Evolutionary conservation across 2,113 vertebrate genomes (phyloP), one percentile per base, ranked within the genome.

Genomic region (Plestiodon gilberti): DNA sequence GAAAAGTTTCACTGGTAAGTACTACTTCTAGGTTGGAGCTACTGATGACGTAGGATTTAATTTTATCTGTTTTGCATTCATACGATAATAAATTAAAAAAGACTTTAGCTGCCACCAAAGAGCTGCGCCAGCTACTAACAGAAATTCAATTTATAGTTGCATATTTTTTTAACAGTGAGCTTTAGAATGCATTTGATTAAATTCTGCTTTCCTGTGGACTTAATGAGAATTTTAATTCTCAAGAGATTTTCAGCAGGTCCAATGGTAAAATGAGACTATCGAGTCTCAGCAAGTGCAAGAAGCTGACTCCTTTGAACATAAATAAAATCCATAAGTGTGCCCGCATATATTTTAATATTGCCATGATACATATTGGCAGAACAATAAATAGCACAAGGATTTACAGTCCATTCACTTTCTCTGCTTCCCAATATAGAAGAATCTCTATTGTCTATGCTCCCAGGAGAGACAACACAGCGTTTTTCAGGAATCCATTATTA

Each of bases 1-100:
- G 82, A 95, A 93, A 95, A 95, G 95, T 94, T 94, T 90, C 90
- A 92, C 90, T 95, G 95, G 96, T 95, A 96, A 95, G 93, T 81
- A 95, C 93, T 33, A 1, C 61, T 52, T 91, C 89, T 87, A 90
- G 94, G 94, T 93, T 84, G 90, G 55, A 94, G 82, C 71, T 92
- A 95, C 91, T 93, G 90, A 94, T 95, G 92, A 92, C 40, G 57
- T 86, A 88, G 86, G 90, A 95, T 94, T 94, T 94, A 92, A 94
- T 95, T 95, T 94, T 85, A 93, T 89, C 91, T 90, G 1, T 89
- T 92, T 90, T 85, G 89, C 89, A 94, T 93, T 94, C 93, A 84
- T 88, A 78, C 80, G 87, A 93, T 61, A 64, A 92, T 95, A 95
- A 93, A 95, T 93, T 91, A 94, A 94, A 73, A 88, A 90, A 85